Conservation (phyloP, 1,140 invertebrate genomes). For the Monochamus saltuarius region DNA sequence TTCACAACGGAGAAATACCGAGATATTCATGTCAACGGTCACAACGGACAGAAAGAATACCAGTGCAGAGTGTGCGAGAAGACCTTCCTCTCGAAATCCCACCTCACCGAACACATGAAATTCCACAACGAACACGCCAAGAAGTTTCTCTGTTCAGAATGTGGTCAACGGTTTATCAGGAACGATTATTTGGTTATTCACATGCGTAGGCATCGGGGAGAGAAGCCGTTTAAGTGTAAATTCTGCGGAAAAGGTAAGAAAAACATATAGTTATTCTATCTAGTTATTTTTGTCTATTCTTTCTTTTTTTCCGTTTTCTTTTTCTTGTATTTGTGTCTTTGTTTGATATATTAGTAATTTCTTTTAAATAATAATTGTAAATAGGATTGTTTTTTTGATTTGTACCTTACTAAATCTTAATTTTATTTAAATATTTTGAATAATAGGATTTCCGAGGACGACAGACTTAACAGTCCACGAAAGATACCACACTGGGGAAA, state of each 20-base stretch:
- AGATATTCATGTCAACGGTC: constrained; percentile 54
- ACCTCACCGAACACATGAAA: constrained; percentile 59
- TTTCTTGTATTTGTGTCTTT: too few species aligned
- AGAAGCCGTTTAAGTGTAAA: constrained; percentile 60
- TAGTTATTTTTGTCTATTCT: too few species aligned
- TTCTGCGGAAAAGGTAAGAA: constrained; percentile 52
- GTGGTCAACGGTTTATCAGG: constrained; percentile 58
- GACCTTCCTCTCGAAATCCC: constrained; percentile 56
- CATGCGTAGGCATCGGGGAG: constrained; percentile 58
- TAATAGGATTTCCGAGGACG: constrained; percentile 55
- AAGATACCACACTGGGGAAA: constrained; percentile 72
- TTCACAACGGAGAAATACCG: constrained; percentile 58
- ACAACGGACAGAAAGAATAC: constrained; percentile 55
- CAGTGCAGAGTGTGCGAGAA: constrained; percentile 58
- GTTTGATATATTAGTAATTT: too few species aligned
- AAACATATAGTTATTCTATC: too few species aligned
- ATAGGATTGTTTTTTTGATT: too few species aligned
- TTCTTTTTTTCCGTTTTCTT: too few species aligned
- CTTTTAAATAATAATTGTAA: too few species aligned
- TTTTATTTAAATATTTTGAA: too few species aligned
- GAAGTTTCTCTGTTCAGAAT: constrained; percentile 59
- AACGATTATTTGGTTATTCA: constrained; percentile 61
- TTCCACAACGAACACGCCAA: constrained; percentile 53
- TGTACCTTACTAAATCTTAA: too few species aligned
- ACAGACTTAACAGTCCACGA: constrained; percentile 61